Percentiles rank a stretch among this genome's conserved stretches.
phyloP scores from a whole-genome alignment of 2,888 invertebrate genomes.

The Drosophila austrosaltans region DNA sequence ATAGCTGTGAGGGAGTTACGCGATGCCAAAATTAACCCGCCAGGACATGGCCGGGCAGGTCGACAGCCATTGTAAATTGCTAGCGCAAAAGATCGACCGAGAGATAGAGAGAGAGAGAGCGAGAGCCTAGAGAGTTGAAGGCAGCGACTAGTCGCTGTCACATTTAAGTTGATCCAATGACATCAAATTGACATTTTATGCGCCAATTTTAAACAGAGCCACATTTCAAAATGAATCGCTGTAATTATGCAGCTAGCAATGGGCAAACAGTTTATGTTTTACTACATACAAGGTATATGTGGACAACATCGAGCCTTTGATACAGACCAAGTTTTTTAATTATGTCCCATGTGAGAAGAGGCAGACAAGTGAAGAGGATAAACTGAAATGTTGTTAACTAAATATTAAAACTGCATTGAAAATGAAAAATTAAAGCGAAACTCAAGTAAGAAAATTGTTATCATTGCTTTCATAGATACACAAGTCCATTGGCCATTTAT shows the following conservation, averaged over 20 bases:
- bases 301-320: constrained; percentile 27
- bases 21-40: constrained; percentile 72
- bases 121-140: constrained; percentile 11
- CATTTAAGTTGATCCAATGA: constrained; percentile 80
- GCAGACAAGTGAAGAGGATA: constrained; percentile 15
- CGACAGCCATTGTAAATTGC: constrained; percentile 59
- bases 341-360: constrained; percentile 31
- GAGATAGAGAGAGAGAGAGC: background rate
- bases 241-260: constrained; percentile 70
- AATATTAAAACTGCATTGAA: constrained; percentile 35
- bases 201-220: constrained; percentile 74
- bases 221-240: constrained; percentile 49
- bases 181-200: constrained; percentile 79
- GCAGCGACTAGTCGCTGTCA: constrained; percentile 35
- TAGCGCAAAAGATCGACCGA: constrained; percentile 23
- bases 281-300: constrained; percentile 7
- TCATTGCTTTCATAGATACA: too few species aligned
- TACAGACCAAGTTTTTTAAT: constrained; percentile 46
- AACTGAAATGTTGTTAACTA: constrained; percentile 39
- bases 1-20: constrained; percentile 62
- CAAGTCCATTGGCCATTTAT: background rate
- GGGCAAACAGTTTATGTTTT: constrained; percentile 63
- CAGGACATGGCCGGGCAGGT: constrained; percentile 41
- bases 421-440: background rate
- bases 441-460: background rate